phyloP scores from a whole-genome alignment of 1,140 invertebrate genomes.

The Chelonus insularis region DNA sequence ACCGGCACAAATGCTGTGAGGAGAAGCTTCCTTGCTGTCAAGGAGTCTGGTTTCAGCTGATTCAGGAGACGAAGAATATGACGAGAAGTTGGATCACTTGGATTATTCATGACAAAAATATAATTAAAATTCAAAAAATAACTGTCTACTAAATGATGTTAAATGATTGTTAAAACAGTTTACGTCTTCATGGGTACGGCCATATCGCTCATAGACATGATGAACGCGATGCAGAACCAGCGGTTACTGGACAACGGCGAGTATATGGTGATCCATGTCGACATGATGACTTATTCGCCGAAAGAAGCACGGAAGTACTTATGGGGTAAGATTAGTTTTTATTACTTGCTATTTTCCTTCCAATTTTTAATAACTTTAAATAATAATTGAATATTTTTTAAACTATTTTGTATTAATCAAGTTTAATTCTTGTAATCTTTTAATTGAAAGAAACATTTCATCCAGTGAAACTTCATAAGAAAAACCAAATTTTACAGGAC shows the following conservation, averaged over 20 bases:
- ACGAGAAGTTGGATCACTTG: slow-evolving; percentile 76
- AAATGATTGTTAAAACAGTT: slow-evolving; percentile 67
- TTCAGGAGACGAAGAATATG: slow-evolving; percentile 84
- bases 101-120: background rate
- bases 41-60: slow-evolving; percentile 80
- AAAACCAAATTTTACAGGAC: slow-evolving; percentile 44
- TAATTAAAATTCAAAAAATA: slow-evolving; percentile 7
- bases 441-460: background rate
- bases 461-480: background rate
- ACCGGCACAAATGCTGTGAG: slow-evolving; percentile 75
- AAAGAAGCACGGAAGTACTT: slow-evolving; percentile 83
- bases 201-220: slow-evolving; percentile 82
- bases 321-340: slow-evolving; percentile 76
- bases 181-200: slow-evolving; percentile 89
- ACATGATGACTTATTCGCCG: slow-evolving; percentile 81
- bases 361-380: too few relatives aligned
- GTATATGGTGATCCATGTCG: slow-evolving; percentile 94
- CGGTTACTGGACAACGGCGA: slow-evolving; percentile 87
- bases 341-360: background rate
- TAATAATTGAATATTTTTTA: too few relatives aligned
- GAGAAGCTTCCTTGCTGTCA: slow-evolving; percentile 73
- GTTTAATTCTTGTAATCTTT: background rate
- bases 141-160: slow-evolving; percentile 42
- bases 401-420: too few relatives aligned
- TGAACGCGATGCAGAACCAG: slow-evolving; percentile 85